Base-by-base conservation (phyloP, 2,888 invertebrate species). In the Dryobota labecula region DNA sequence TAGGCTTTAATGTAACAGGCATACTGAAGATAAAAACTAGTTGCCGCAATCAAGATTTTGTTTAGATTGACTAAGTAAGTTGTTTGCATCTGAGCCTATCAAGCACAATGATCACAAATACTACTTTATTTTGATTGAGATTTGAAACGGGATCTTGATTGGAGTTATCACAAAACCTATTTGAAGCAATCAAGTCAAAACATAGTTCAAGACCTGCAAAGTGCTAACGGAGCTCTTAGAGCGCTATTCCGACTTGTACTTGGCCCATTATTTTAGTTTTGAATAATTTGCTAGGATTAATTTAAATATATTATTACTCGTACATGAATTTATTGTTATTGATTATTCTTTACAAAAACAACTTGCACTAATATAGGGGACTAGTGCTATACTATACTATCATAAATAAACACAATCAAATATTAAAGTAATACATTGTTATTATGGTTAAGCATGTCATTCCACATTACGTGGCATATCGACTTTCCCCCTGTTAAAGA, bases 1-100 rank as follows among this genome's bases (percentile, higher is more conserved):
- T 51, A 45, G n/a, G 13, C 13, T 15, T 18, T 60, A 45, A 54
- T 70, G 67, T 57, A 54, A 66, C 33, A 38, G 27, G n/a, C 45
- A 45, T n/a, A n/a, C n/a, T n/a, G n/a, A n/a, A n/a, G n/a, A n/a
- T n/a, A n/a, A n/a, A n/a, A n/a, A n/a, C n/a, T n/a, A n/a, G n/a
- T n/a, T n/a, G n/a, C n/a, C n/a, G n/a, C n/a, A n/a, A n/a, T n/a
- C n/a, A n/a, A n/a, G n/a, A n/a, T n/a, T n/a, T n/a, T n/a, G n/a
- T n/a, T n/a, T n/a, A n/a, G n/a, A n/a, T n/a, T n/a, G n/a, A n/a
- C n/a, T n/a, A n/a, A n/a, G n/a, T n/a, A n/a, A n/a, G n/a, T n/a
- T n/a, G n/a, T n/a, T n/a, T n/a, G n/a, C n/a, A n/a, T n/a, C n/a
- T n/a, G n/a, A n/a, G n/a, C n/a, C n/a, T n/a, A n/a, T n/a, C n/a